Evolutionary conservation across 2,888 invertebrate genomes (phyloP).

Genomic region (Achlya flavicornis): DNA sequence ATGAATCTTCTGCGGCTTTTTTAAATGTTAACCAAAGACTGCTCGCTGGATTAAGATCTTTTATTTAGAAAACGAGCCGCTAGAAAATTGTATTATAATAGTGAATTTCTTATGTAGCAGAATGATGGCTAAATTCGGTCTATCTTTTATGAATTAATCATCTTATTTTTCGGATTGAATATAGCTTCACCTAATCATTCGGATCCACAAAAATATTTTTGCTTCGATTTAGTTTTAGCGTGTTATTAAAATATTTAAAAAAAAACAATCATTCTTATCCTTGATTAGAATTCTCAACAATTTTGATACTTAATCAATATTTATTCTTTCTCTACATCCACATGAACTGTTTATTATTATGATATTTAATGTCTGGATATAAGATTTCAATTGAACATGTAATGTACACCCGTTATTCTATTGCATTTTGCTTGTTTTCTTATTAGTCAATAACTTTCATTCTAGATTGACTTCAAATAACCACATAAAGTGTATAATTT

Average conservation of each 20-base stretch:
- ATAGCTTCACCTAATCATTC: neutral
- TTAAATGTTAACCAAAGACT: slow-evolving; percentile 57
- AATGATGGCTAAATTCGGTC: neutral
- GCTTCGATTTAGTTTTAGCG: too few relatives aligned
- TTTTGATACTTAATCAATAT: neutral
- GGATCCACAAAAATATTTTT: neutral
- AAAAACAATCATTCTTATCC: neutral
- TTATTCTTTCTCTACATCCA: too few relatives aligned
- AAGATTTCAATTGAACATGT: neutral
- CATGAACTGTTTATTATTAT: neutral
- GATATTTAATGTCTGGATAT: neutral
- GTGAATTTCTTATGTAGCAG: neutral
- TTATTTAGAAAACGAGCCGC: slow-evolving; percentile 14
- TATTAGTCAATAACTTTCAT: neutral
- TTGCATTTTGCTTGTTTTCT: slow-evolving; percentile 2
- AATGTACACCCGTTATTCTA: neutral
- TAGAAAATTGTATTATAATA: slow-evolving; percentile 15
- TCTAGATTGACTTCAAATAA: neutral
- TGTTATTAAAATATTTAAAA: too few relatives aligned
- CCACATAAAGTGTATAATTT: neutral
- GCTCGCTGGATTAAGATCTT: slow-evolving; percentile 24
- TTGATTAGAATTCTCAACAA: neutral
- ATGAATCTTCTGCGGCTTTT: slow-evolving; percentile 35
- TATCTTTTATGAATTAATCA: neutral
- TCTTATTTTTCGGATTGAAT: neutral